Evolutionary conservation across 2,797 vertebrate species (phyloP), one percentile per base, ranked within the genome.

Genomic region (Phrynocephalus vlangalii): DNA sequence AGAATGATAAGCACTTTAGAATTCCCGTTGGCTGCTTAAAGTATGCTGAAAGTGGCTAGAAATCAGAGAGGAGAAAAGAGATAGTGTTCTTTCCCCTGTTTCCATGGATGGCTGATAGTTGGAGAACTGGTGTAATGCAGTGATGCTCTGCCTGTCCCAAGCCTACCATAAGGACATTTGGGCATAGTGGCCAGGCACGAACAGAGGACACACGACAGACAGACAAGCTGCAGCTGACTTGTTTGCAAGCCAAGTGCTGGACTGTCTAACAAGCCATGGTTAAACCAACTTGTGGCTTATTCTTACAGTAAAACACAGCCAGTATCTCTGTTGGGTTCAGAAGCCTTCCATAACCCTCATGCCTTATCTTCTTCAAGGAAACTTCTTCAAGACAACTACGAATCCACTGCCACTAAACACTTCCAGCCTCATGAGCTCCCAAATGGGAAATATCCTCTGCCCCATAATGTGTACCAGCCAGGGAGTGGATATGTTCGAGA

Each of bases 351-450:
- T 28, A 48, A 33, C 20, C 20, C 66, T 79, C 18, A 48, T 18
- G 38, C 33, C 60, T 50, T 1, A 1, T 5, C 15, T 78, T 5
- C 9, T 7, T 76, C 0, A 50, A 70, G 3, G 67, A 52, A 60
- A 0, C 84, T 87, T 22, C 52, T 89, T 38, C 77, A 6, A 22
- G 93, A 94, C 83, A 82, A 75, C 0, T 80, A 93, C 33, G 85
- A 85, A 3, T 88, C 95, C 0, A 79, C 93, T 77, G 89, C 87
- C 1, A 1, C 89, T 0, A 92, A 96, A 88, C 91, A 95, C 11
- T 97, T 96, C 88, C 38, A 67, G n/a, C 85, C 95, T 1, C 16
- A 87, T 2, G 91, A 94, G 44, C 60, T 70, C 26, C 93, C 94
- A 0, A 89, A 95, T 0, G 94, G 93, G 86, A 93, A 28, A 0